Percentiles rank a stretch among this genome's conserved stretches.
These are phyloP conservation scores for Bombus waltoni DNA, from an alignment of 1,140 invertebrate species.

Conservation along the genomic window DNA sequence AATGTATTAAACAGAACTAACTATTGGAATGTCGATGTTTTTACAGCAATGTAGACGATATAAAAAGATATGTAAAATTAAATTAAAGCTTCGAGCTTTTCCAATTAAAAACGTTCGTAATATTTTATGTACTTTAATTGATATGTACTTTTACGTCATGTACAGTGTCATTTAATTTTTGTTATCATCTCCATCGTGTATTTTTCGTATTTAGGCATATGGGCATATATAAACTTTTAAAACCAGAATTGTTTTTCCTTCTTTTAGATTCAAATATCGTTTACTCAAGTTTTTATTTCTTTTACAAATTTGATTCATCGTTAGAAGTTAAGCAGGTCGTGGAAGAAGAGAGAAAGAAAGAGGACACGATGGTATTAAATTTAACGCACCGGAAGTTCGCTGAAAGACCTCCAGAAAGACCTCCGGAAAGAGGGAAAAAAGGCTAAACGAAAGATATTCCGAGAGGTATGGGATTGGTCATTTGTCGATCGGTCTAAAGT, in stretches of 20 bases:
- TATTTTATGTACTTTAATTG: too few relatives aligned
- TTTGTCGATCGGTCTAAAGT: conserved; percentile 43
- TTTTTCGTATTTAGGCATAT: too few relatives aligned
- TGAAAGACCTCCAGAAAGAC: conserved; percentile 51
- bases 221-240: too few relatives aligned
- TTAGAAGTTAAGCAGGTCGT: not conserved
- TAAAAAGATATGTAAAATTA: too few relatives aligned
- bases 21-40: not conserved
- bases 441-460: conserved; percentile 36
- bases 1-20: not conserved
- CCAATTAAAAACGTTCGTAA: too few relatives aligned
- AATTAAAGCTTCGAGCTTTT: too few relatives aligned
- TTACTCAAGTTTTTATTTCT: not conserved
- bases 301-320: not conserved
- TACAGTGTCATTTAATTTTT: too few relatives aligned
- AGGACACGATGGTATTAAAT: not conserved
- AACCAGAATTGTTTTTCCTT: too few relatives aligned
- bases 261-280: not conserved
- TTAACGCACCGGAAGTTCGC: conserved; percentile 42
- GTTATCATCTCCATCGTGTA: too few relatives aligned
- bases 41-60: too few relatives aligned
- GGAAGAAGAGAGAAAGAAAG: not conserved
- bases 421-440: conserved; percentile 42
- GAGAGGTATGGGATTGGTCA: conserved; percentile 31
- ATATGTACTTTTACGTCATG: too few relatives aligned